Evolutionary conservation across 30 jellyfish, hydroid and myxozoan species (phyloP), one percentile per base, ranked within the genome.

Genomic region (Turritopsis rubra): DNA sequence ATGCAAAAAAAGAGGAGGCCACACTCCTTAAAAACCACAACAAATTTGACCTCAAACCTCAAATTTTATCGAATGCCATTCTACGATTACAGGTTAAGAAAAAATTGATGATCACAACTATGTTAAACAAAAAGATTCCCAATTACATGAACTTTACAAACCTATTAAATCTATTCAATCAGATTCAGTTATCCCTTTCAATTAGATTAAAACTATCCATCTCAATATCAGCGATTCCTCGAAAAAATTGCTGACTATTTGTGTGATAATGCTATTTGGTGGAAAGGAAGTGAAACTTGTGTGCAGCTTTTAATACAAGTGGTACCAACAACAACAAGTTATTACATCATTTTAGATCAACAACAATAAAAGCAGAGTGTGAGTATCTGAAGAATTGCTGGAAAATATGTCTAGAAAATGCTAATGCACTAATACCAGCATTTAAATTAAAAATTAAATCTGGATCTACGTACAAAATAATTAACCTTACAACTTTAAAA

Each of bases 1-100:
- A 75, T 29, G 29, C 83, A 17, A 65, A 75, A 75, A 75, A 75
- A 75, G 83, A 75, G 54, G 83, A 75, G 54, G 74, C 0, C 83
- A 24, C 54, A 22, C 29, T 75, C 83, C 7, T 9, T 16, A 4
- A 75, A 75, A 75, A 16, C 41, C 21, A 22, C n/a, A 22, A 75
- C 83, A 75, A 75, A 75, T 29, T 65, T 75, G 21, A 16, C 83
- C n/a, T 75, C 83, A 27, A 75, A 75, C 29, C 83, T 24, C 75
- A 27, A 75, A 75, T 75, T 16, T 18, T 60, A 60, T 18, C 73
- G 22, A 60, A 60, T 60, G 73, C 73, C 21, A 60, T 60, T 18
- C 21, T 60, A 60, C 19, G 73, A 60, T 60, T 18, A 21, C 73
- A 60, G 21, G 73, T 60, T 60, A 60, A 23, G 21, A 60, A 60